These are phyloP conservation scores for Philopedon plagiatum DNA, from an alignment of 2,888 invertebrate genomes.

Conservation along the genomic window DNA sequence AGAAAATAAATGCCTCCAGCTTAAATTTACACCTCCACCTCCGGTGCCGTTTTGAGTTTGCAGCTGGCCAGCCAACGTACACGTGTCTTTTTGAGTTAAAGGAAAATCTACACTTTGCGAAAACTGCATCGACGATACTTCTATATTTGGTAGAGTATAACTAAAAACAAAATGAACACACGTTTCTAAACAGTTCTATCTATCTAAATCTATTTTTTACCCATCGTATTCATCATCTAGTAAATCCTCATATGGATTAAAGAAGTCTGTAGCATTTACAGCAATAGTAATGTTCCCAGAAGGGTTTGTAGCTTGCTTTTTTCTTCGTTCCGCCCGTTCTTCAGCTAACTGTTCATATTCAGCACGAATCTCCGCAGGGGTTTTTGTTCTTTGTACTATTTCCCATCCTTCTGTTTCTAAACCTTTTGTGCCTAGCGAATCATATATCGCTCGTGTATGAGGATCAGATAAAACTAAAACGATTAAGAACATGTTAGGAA, in stretches of 20 bases:
- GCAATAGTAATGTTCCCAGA: constrained; percentile 89
- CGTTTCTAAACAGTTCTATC: too few species aligned
- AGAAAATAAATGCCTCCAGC: constrained; percentile 83
- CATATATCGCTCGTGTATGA: constrained; percentile 95
- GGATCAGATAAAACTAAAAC: constrained; percentile 88
- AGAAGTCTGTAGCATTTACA: constrained; percentile 94
- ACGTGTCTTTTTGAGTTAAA: constrained; percentile 87
- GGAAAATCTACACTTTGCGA: constrained; percentile 95
- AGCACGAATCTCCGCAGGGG: constrained; percentile 95
- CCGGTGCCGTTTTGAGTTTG: constrained; percentile 92
- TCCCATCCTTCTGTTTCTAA: constrained; percentile 97
- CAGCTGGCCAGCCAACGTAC: constrained; percentile 86
- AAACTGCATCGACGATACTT: constrained; percentile 94
- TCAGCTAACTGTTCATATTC: constrained; percentile 93
- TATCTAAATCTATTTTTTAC: constrained; percentile 54
- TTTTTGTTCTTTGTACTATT: constrained; percentile 90
- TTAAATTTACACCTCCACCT: constrained; percentile 82
- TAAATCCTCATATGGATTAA: constrained; percentile 84
- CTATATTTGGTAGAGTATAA: constrained; percentile 87
- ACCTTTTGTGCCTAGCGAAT: constrained; percentile 89
- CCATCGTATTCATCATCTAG: constrained; percentile 67
- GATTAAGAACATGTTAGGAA: constrained; percentile 21
- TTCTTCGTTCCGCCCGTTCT: constrained; percentile 87
- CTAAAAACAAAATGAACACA: too few species aligned
- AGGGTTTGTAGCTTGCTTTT: constrained; percentile 94